Percentiles rank a stretch among this genome's conserved stretches.
Conservation (phyloP, 2,888 invertebrate genomes). For the Oasisia sp. region DNA sequence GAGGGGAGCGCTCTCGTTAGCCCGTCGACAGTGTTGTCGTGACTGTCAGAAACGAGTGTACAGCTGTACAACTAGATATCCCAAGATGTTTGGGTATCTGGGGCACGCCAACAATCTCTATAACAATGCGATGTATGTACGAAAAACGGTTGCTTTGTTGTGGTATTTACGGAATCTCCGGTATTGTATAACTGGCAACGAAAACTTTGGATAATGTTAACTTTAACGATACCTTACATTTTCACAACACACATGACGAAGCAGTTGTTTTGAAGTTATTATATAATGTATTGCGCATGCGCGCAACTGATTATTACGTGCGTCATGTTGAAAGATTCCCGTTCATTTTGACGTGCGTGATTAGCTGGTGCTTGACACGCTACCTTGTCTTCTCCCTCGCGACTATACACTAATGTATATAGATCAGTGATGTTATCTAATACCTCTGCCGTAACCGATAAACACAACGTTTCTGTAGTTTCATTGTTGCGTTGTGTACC, state of each 20-base stretch:
- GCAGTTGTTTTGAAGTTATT: not conserved
- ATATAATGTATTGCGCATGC: not conserved
- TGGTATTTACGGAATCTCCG: not conserved
- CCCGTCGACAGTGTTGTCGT: not conserved
- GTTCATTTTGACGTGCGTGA: conserved; percentile 1
- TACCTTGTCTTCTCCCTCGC: no score
- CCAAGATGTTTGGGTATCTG: not conserved
- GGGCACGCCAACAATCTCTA: not conserved
- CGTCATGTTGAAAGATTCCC: not conserved
- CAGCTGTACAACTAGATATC: not conserved
- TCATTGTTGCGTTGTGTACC: not conserved
- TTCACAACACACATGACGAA: not conserved
- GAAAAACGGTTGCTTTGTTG: not conserved
- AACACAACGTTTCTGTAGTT: not conserved
- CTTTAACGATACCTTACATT: not conserved
- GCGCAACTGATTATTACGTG: not conserved
- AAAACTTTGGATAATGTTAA: not conserved
- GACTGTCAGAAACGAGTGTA: not conserved
- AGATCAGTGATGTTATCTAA: no score
- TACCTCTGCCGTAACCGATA: not conserved
- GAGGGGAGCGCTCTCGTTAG: not conserved
- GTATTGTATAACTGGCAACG: not conserved
- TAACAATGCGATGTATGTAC: conserved; percentile 2
- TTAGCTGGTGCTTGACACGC: not conserved
- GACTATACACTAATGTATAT: no score